These are phyloP conservation scores for Blastomussa wellsi DNA, from an alignment of 92 coral and sea anemone genomes.

Conservation along the genomic window DNA sequence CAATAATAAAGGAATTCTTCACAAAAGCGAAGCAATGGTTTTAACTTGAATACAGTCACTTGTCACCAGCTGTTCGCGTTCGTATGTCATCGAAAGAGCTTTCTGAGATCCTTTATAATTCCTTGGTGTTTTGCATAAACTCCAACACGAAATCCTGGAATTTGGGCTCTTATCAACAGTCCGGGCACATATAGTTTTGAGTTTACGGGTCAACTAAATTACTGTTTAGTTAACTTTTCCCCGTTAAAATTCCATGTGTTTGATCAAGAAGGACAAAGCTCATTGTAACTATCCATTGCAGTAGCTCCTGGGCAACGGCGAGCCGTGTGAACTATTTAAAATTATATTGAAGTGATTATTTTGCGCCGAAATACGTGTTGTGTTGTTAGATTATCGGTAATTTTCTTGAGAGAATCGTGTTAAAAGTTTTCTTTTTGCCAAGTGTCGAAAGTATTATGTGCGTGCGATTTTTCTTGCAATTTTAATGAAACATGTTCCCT, in stretches of 20 bases:
- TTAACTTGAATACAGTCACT: background rate
- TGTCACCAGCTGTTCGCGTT: slow-evolving; percentile 6
- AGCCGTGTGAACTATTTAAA: slow-evolving; percentile 9
- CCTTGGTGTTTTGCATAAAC: background rate
- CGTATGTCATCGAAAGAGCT: background rate
- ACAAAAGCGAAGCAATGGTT: background rate
- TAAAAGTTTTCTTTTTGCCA: background rate
- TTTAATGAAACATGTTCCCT: slow-evolving; percentile 41
- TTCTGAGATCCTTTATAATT: no score
- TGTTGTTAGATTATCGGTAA: background rate
- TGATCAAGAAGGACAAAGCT: slow-evolving; percentile 22
- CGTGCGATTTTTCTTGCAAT: slow-evolving; percentile 27
- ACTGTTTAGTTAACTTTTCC: background rate
- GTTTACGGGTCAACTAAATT: background rate
- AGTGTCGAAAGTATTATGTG: background rate
- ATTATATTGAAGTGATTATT: background rate
- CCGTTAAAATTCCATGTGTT: slow-evolving; percentile 21
- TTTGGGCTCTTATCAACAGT: background rate
- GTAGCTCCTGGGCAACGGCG: slow-evolving; percentile 27
- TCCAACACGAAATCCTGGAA: background rate
- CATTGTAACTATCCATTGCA: slow-evolving; percentile 8
- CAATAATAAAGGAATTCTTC: background rate
- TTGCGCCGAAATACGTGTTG: background rate
- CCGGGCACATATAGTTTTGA: background rate
- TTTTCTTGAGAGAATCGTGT: background rate